These are phyloP conservation scores for Sarcoramphus papa DNA, from an alignment of 2,797 vertebrate genomes.

Conservation along the genomic window DNA sequence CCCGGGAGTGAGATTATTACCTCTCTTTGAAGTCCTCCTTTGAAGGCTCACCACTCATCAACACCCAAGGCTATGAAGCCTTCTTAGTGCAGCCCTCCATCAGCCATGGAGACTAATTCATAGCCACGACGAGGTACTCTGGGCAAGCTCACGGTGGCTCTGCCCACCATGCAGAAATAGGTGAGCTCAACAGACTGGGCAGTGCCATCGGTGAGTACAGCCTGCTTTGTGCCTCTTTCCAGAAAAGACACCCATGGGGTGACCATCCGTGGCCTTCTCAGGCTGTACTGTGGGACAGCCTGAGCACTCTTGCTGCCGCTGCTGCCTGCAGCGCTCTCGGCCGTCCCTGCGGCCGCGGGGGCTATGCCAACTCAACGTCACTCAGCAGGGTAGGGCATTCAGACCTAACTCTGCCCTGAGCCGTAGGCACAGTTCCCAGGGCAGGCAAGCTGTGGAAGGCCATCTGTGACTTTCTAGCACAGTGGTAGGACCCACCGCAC, in stretches of 20 bases:
- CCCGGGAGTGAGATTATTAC: not conserved
- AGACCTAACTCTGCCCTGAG: not conserved
- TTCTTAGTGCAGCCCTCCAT: not conserved
- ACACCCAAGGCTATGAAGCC: not conserved
- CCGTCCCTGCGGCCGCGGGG: accelerated
- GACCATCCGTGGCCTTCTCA: not conserved
- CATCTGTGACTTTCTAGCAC: not conserved
- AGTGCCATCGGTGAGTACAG: not conserved
- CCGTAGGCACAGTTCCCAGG: not conserved
- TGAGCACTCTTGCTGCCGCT: not conserved
- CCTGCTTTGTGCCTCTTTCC: not conserved
- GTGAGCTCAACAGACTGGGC: not conserved
- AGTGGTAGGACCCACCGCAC: not conserved
- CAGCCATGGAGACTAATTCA: not conserved
- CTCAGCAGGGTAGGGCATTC: not conserved
- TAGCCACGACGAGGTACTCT: accelerated
- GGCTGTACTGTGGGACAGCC: not conserved
- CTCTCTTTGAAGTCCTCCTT: not conserved
- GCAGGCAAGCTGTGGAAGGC: not conserved
- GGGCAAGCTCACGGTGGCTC: not conserved
- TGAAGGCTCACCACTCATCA: not conserved
- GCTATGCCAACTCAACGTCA: not conserved
- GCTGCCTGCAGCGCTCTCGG: accelerated
- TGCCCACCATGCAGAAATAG: not conserved
- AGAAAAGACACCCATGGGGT: not conserved